Base-by-base conservation (phyloP, 1,140 invertebrate genomes). In the Lordiphosa collinella region DNA sequence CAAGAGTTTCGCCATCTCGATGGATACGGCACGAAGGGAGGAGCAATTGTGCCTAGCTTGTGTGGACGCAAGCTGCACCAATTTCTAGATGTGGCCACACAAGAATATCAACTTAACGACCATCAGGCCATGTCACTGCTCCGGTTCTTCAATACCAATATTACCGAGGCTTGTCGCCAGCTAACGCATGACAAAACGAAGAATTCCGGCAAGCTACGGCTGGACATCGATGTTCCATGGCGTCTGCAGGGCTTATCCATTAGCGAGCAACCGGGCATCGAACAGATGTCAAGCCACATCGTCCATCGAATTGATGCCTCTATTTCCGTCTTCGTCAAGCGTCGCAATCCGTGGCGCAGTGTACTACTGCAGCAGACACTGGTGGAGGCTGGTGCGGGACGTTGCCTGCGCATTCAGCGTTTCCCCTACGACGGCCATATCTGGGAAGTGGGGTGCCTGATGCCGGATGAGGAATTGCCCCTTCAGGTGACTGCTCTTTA, bases 211-310 rank as follows among this genome's bases (percentile, higher is more conserved):
- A 11, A 16, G 1, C 7, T 68, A 44, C 3, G 2, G 1, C 2
- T 70, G 2, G 41, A 60, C 0, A 16, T 70, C 5, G 66, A 70
- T 48, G n/a, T n/a, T 1, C 62, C 62, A 0, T 70, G 62, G 66
- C 46, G 52, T 0, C 11, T 61, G 9, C 18, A 29, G 7, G 4
- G 37, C 0, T 59, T 51, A 12, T 7, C 66, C 2, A 65, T 70
- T 11, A n/a, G 32, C 2, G 13, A 66, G 16, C 43, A 36, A 4
- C n/a, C 61, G 11, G 4, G n/a, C 38, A 12, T 51, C 12, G 29
- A 50, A n/a, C 13, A 35, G 5, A 10, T 59, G 1, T n/a, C 12
- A 1, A 18, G 8, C 1, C 36, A 44, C 1, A 34, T 13, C 1
- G 43, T 48, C 8, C 53, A 12, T 10, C 47, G 2, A 10, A 16